Base-by-base conservation (phyloP, 2,797 vertebrate genomes). In the Pyrrhura leucotis region DNA sequence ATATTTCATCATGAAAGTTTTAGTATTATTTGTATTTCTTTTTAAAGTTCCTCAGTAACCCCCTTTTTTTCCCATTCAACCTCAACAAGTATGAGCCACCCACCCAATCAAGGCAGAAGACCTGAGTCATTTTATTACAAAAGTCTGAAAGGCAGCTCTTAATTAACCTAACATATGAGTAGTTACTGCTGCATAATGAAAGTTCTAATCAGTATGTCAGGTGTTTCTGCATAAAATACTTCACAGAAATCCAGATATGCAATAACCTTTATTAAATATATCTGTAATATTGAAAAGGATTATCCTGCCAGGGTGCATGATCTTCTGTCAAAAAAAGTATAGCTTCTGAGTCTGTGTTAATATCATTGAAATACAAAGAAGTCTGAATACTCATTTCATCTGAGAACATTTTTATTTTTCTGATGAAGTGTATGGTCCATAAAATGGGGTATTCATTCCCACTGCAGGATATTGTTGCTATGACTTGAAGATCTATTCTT, bases 211-310 rank as follows among this genome's bases (percentile, higher is more conserved):
- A 74, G 17, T 51, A 5, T 45, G 76, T 71, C 56, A 83, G 51
- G 16, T 74, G 44, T 65, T 80, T 14, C 85, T 93, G 14, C 10
- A 33, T 80, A 68, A 80, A 90, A 77, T 84, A 48, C 56, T 63
- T 85, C 5, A 9, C 56, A 75, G 58, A 80, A 96, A 86, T 74
- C 65, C 45, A 56, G n/a, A 51, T 80, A 73, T 73, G 54, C 51
- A 62, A 39, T 73, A 85, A 61, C 61, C 29, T 83, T 88, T 67
- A 85, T 89, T 83, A 85, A 71, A 69, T 17, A 74, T 15, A 66
- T 89, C 37, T 59, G 20, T 67, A 74, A 71, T 93, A 83, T 40
- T 85, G 85, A 67, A 93, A 89, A 16, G 29, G 31, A 90, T 94
- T 90, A 61, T 71, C 48, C 44, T 95, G 28, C 29, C 31, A 59